Evolutionary conservation across 2,113 vertebrate species (phyloP).

Genomic region (Platysteira castanea): DNA sequence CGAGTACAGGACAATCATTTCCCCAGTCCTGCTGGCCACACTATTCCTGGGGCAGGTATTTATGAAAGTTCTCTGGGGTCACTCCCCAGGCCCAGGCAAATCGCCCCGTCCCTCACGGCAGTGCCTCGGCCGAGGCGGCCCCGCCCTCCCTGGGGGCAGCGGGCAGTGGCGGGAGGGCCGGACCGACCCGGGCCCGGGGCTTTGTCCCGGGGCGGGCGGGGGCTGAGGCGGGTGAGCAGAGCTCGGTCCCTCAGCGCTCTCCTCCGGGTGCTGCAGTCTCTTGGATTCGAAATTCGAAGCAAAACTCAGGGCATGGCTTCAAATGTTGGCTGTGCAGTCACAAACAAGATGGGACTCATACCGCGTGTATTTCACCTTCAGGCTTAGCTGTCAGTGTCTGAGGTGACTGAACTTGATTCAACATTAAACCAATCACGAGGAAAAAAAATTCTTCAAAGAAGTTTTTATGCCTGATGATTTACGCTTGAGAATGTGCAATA

Average conservation of each 20-base stretch:
- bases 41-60: neutral
- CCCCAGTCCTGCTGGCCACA: neutral
- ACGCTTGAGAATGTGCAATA: neutral
- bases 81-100: no score
- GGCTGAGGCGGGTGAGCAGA: neutral
- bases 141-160: neutral
- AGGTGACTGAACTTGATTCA: neutral
- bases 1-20: no score
- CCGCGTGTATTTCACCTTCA: neutral
- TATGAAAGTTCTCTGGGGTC: neutral
- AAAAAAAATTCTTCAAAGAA: neutral
- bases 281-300: neutral
- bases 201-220: rapidly evolving
- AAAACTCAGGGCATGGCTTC: neutral
- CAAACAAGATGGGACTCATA: neutral
- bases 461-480: neutral
- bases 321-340: neutral
- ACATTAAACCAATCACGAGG: neutral
- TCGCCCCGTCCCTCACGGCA: neutral
- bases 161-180: neutral
- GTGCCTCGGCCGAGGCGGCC: neutral
- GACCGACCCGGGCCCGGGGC: neutral
- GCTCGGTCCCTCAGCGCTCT: neutral
- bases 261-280: neutral
- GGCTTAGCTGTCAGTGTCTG: neutral